Conservation (phyloP, 2,113 vertebrate species). For the Cairina moschata region DNA sequence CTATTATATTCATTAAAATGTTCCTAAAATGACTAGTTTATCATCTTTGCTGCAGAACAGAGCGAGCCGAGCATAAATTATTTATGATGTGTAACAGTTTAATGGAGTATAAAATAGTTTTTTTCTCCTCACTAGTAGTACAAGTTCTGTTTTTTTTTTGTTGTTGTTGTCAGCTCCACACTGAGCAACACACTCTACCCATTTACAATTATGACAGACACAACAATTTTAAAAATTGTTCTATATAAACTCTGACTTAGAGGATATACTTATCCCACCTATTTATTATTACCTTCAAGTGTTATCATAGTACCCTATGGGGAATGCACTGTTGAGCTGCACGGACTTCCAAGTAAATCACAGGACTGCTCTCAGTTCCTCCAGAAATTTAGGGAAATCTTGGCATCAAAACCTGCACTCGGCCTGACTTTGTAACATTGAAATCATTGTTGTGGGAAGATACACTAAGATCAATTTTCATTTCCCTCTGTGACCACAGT, state of each 20-base stretch:
- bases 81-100: conserved; percentile 78
- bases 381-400: neutral
- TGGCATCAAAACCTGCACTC: rapidly evolving
- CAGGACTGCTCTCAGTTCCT: neutral
- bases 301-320: neutral
- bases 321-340: neutral
- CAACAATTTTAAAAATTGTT: conserved; percentile 71
- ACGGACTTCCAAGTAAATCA: neutral
- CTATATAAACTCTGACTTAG: conserved; percentile 56
- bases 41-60: conserved; percentile 68
- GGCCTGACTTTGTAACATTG: neutral
- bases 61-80: conserved; percentile 73
- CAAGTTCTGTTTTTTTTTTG: conserved; percentile 60
- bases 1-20: conserved; percentile 55
- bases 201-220: conserved; percentile 70
- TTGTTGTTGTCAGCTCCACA: conserved; percentile 49
- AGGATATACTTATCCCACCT: conserved; percentile 53
- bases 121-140: conserved; percentile 57
- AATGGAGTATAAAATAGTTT: conserved; percentile 81
- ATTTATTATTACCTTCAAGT: conserved; percentile 60
- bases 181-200: conserved; percentile 33
- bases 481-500: neutral
- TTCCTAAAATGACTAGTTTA: conserved; percentile 64
- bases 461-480: neutral
- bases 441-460: neutral